Evolutionary conservation across 2,113 vertebrate genomes (phyloP), one percentile per base, ranked within the genome.

Genomic region (Eupsittula cactorum): DNA sequence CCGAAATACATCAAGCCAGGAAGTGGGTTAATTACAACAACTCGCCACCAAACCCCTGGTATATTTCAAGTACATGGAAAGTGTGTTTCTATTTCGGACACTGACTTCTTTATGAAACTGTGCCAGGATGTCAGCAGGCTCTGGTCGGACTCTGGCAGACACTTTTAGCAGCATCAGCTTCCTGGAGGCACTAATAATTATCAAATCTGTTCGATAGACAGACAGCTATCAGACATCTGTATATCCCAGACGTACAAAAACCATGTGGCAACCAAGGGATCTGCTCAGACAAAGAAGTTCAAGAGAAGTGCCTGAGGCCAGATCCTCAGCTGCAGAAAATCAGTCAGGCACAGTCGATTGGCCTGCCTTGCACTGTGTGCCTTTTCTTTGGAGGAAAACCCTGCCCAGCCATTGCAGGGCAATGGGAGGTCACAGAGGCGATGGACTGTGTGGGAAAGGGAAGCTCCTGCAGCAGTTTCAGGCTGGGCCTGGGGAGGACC

Each of bases 271-370:
- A 91, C 94, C 87, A 70, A 70, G 59, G 73, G 81, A 81, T 97
- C 81, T 86, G 60, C 82, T 82, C 85, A 96, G 95, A 97, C 94
- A 95, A 92, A 97, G 88, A 93, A 92, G 67, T 94, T 97, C 80
- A 86, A 89, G 97, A 95, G 85, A 86, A 93, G 41, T 91, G 90
- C 96, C 96, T 94, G 70, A 65, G 92, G 95, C 82, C 68, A 92
- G 82, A 94, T 96, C 79, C 59, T 97, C 95, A 96, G 96, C 96
- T 95, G 95, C 92, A 93, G 93, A 96, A 95, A 96, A 96, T 92
- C 88, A 90, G n/a, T 69, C 69, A 87, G 84, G 81, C 80, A 53
- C 52, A 68, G 71, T 28, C 4, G 2, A 62, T 70, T 53, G 23
- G 60, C 88, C 82, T 88, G 93, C 55, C 92, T 95, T 93, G 93